Evolutionary conservation across 2,888 invertebrate genomes (phyloP), one percentile per base, ranked within the genome.

Genomic region (Agriopis aurantiaria): DNA sequence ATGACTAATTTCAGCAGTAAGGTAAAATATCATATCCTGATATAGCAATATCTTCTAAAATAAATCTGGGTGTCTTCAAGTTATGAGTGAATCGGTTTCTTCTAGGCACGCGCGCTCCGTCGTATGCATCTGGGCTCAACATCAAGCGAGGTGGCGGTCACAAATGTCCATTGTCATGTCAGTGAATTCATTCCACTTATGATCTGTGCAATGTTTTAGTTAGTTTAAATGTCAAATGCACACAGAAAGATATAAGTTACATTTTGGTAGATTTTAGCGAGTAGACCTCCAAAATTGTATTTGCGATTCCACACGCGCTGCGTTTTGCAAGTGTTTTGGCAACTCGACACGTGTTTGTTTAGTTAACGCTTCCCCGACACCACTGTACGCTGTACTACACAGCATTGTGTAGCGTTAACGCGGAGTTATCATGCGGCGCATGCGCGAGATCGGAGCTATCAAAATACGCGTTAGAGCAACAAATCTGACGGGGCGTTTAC

Each of bases 271-370:
- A 10, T 49, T 65, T 8, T 40, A 8, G 11, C 5, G 51, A 71
- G 72, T 73, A 76, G 71, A 56, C 45, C 71, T 48, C 43, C 40
- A 43, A 40, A 65, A 55, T 1, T 48, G 7, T 59, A 62, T 53
- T 89, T 87, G 77, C 81, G 80, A 89, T 88, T 86, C 89, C 75
- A 40, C 58, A 66, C 74, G 73, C 81, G 85, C 72, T 64, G 58
- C 77, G 68, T 82, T 81, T 82, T 80, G 82, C 83, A 81, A 83
- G 79, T 84, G 84, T 89, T 90, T 90, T 85, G 90, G 89, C 87
- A 88, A 85, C 82, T 82, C 75, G 76, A 81, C 81, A 77, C 81
- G 82, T 81, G 82, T 83, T 78, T 74, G 73, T 78, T 80, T 75
- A 78, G 75, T 80, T 78, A 75, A 78, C 78, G 71, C 75, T 61